phyloP scores from a whole-genome alignment of 2,113 vertebrate genomes.

The Psittacus erithacus region DNA sequence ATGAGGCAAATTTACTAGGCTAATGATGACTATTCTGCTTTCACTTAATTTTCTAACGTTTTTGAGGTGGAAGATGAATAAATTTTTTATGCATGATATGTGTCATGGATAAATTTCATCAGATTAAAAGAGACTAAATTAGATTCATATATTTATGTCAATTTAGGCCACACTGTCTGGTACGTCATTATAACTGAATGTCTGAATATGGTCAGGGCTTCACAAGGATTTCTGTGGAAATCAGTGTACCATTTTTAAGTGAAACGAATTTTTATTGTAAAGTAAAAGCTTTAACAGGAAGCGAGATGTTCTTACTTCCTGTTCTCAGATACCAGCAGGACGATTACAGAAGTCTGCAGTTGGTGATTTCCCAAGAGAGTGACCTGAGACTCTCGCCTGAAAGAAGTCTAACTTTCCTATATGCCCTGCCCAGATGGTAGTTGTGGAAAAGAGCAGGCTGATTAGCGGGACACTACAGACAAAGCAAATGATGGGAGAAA shows the following conservation, averaged over 20 bases:
- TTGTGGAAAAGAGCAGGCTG: not conserved
- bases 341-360: not conserved
- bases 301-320: not conserved
- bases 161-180: not conserved
- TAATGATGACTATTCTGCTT: not conserved
- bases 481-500: not conserved
- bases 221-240: not conserved
- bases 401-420: slow-evolving; percentile 17
- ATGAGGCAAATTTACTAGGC: not conserved
- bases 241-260: not conserved
- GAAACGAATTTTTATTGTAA: not conserved
- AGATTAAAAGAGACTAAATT: not conserved
- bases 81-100: not conserved
- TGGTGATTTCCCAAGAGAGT: not conserved
- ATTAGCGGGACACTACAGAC: not conserved
- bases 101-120: not conserved
- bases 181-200: not conserved
- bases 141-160: not conserved
- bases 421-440: slow-evolving; percentile 29
- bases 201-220: not conserved
- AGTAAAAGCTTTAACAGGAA: not conserved
- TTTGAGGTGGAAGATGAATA: not conserved
- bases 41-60: not conserved
- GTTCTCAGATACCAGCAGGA: not conserved
- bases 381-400: not conserved